Percentiles rank a stretch among this genome's conserved stretches.
Conservation (phyloP, 2,888 invertebrate genomes). For the Herminia tarsipennalis region DNA sequence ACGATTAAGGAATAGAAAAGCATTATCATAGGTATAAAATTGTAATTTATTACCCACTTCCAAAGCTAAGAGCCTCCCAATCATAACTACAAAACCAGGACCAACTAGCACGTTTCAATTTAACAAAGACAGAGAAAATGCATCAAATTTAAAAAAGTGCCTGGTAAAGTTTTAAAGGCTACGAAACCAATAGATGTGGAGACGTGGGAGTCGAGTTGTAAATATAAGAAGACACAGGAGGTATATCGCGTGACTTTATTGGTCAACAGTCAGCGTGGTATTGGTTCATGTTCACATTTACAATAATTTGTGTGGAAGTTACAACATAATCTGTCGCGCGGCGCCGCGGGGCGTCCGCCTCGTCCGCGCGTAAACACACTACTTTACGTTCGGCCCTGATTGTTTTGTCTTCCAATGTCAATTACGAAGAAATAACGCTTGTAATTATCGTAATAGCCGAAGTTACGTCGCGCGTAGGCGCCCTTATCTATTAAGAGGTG, state of each 20-base stretch:
- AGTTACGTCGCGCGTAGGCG: conserved; percentile 50
- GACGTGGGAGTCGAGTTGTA: not conserved
- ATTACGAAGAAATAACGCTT: conserved; percentile 35
- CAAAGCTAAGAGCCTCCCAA: too few relatives aligned
- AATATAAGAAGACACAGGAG: not conserved
- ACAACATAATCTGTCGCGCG: conserved; percentile 8
- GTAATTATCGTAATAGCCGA: conserved; percentile 39
- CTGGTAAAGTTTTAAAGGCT: too few relatives aligned
- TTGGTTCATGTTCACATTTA: not conserved
- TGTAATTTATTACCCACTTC: too few relatives aligned
- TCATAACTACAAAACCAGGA: too few relatives aligned
- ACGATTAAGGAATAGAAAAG: too few relatives aligned
- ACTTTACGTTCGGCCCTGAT: conserved; percentile 17
- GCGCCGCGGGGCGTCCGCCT: conserved; percentile 11
- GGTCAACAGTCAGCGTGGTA: conserved; percentile 3
- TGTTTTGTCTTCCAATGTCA: conserved; percentile 35
- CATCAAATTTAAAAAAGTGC: too few relatives aligned
- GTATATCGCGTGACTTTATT: conserved; percentile 7
- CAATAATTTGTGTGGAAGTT: conserved; percentile 4
- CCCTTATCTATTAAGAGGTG: conserved; percentile 62
- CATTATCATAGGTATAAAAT: too few relatives aligned
- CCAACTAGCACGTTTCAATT: too few relatives aligned
- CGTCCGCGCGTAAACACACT: conserved; percentile 2
- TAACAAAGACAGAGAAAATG: too few relatives aligned
- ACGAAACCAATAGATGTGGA: too few relatives aligned